Evolutionary conservation across 1,140 invertebrate species (phyloP).

Genomic region (Eumeta japonica): DNA sequence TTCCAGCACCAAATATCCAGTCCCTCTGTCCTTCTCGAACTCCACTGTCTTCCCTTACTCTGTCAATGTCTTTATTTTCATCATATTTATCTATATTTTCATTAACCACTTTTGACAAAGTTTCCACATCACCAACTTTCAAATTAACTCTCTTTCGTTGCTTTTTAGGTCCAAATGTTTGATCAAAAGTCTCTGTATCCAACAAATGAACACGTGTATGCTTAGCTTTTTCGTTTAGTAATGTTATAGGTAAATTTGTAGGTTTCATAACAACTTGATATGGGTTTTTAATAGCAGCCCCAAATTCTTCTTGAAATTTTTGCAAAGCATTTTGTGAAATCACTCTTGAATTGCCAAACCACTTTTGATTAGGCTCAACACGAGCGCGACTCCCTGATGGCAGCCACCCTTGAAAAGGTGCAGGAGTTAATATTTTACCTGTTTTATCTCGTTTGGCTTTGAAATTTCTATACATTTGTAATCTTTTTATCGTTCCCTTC

Average conservation of each 20-base stretch:
- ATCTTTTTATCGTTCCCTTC: slow-evolving; percentile 89
- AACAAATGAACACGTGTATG: slow-evolving; percentile 89
- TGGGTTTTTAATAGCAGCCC: slow-evolving; percentile 90
- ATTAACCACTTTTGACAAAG: slow-evolving; percentile 70
- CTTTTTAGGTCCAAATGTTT: slow-evolving; percentile 93
- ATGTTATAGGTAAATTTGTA: slow-evolving; percentile 89
- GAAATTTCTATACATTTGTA: slow-evolving; percentile 97
- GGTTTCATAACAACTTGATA: slow-evolving; percentile 98
- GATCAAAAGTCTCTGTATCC: slow-evolving; percentile 92
- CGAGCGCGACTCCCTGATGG: slow-evolving; percentile 88
- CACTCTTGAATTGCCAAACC: slow-evolving; percentile 94
- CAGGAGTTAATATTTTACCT: slow-evolving; percentile 91
- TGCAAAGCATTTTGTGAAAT: slow-evolving; percentile 94
- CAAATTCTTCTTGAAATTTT: slow-evolving; percentile 95
- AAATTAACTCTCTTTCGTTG: slow-evolving; percentile 89
- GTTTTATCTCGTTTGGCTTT: slow-evolving; percentile 88
- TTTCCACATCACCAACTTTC: slow-evolving; percentile 68
- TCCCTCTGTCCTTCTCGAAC: slow-evolving; percentile 72
- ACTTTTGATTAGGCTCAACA: slow-evolving; percentile 95
- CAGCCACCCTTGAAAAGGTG: slow-evolving; percentile 90
- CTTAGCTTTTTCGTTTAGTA: slow-evolving; percentile 92
- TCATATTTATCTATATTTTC: slow-evolving; percentile 76
- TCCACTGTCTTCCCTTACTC: slow-evolving; percentile 79
- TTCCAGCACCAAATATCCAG: slow-evolving; percentile 89
- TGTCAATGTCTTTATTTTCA: slow-evolving; percentile 75